Base-by-base conservation (phyloP, 2,888 invertebrate genomes). In the Bellardia bayeri region DNA sequence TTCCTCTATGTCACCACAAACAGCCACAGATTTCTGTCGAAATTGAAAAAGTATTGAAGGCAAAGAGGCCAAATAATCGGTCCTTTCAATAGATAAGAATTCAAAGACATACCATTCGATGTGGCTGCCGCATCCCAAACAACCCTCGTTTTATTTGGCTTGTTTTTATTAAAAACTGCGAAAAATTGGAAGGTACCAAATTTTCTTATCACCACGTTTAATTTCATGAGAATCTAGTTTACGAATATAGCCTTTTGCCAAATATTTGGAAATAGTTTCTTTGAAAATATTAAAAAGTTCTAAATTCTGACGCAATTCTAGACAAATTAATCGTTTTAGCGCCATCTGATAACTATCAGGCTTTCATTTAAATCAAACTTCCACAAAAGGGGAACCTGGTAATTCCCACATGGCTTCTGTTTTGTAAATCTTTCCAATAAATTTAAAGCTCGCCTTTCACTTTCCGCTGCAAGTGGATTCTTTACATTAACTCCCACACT, bases 401-500 rank as follows among this genome's bases (percentile, higher is more conserved):
- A 40, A 40, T 64, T 16, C n/a, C 40, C 37, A n/a, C 30, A 4
- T 64, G 13, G n/a, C 11, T 40, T 40, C 8, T 8, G 40, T 40
- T 1, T 42, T 63, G 61, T 75, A 42, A 45, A 75, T 3, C 33
- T 45, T 3, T 45, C 40, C 2, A 75, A 16, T 23, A 75, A 33
- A 33, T 45, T 5, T 49, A 63, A 33, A 0, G 74, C 11, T 9
- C 74, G 14, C 8, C 1, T 45, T 3, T 74, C 74, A n/a, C 23
- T 30, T 74, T 74, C 37, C 13, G 45, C 33, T 9, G 66, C 40
- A n/a, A 80, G 37, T 0, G 58, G 69, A n/a, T 75, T 54, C 69
- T 80, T 85, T 23, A 5, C 11, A 69, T 56, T n/a, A 58, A 85
- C 75, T 6, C 85, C 85, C 6, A 80, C 45, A 51, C 63, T 69